Conservation (phyloP, 2,888 invertebrate genomes). For the Macrophya annulata region DNA sequence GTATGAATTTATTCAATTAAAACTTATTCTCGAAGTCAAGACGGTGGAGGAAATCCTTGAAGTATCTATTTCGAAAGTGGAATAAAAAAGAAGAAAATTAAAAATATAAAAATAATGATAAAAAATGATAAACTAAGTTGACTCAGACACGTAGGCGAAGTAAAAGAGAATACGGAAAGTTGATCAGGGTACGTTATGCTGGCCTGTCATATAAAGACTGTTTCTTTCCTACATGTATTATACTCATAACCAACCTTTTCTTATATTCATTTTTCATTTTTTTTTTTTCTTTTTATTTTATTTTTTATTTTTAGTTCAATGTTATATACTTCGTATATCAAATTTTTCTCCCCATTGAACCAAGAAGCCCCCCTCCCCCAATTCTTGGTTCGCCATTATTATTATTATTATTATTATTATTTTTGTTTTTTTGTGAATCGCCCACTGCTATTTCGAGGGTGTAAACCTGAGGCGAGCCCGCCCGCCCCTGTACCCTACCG, state of each 20-base stretch:
- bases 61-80: slow-evolving; percentile 19
- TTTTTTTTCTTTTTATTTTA: not conserved
- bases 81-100: not conserved
- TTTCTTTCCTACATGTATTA: not conserved
- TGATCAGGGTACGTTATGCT: not conserved
- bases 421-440: slow-evolving; percentile 14
- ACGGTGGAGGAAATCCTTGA: not conserved
- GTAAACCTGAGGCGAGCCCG: slow-evolving; percentile 16
- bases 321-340: slow-evolving; percentile 29
- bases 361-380: not conserved
- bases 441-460: slow-evolving; percentile 31
- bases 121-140: not conserved
- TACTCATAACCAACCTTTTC: no score
- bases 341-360: slow-evolving; percentile 35
- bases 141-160: slow-evolving; percentile 2
- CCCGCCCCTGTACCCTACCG: not conserved
- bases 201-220: slow-evolving; percentile 17
- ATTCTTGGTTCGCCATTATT: not conserved
- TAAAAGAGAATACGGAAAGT: slow-evolving; percentile 6
- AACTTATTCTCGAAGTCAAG: not conserved
- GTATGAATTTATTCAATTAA: not conserved
- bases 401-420: no score
- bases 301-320: not conserved
- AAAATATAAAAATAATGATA: not conserved
- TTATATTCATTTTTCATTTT: not conserved